These are phyloP conservation scores for Drosophila miranda DNA, from an alignment of 1,140 invertebrate genomes.

Conservation along the genomic window DNA sequence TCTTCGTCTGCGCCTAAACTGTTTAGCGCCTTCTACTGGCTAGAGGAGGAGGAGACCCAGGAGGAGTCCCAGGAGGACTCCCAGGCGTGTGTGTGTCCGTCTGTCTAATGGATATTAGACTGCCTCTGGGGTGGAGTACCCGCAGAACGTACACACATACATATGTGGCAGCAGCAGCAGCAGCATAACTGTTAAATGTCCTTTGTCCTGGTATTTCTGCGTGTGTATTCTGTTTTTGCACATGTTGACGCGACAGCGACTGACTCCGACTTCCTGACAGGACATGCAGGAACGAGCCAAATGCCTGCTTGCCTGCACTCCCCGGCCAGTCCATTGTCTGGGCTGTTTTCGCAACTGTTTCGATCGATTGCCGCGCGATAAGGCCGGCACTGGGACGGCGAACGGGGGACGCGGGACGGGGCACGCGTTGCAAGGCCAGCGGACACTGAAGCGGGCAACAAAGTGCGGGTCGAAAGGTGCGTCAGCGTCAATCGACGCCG, in stretches of 20 bases:
- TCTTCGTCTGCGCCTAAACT: not conserved
- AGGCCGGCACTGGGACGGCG: constrained; percentile 14
- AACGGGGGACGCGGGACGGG: not conserved
- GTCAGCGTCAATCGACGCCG: constrained; percentile 30
- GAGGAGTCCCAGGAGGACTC: too few species aligned
- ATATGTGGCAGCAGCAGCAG: not conserved
- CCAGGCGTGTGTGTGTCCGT: too few species aligned
- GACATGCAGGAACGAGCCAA: constrained; percentile 53
- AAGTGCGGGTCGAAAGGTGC: constrained; percentile 76
- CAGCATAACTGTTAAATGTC: constrained; percentile 39
- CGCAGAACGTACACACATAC: constrained; percentile 10
- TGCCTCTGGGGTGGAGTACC: constrained; percentile 6
- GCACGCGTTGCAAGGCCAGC: constrained; percentile 57
- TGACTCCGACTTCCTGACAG: constrained; percentile 63
- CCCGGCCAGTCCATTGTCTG: constrained; percentile 28
- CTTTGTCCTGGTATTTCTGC: constrained; percentile 13
- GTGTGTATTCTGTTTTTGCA: constrained; percentile 43
- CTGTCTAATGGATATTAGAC: too few species aligned
- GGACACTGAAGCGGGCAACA: constrained; percentile 49
- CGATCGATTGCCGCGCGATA: constrained; percentile 32
- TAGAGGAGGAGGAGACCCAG: too few species aligned
- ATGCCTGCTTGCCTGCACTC: constrained; percentile 4
- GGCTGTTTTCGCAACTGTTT: constrained; percentile 72
- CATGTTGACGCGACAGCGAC: constrained; percentile 56
- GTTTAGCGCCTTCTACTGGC: constrained; percentile 19